Conservation (phyloP, 2,888 invertebrate genomes). For the Acanthosepion esculentum region DNA sequence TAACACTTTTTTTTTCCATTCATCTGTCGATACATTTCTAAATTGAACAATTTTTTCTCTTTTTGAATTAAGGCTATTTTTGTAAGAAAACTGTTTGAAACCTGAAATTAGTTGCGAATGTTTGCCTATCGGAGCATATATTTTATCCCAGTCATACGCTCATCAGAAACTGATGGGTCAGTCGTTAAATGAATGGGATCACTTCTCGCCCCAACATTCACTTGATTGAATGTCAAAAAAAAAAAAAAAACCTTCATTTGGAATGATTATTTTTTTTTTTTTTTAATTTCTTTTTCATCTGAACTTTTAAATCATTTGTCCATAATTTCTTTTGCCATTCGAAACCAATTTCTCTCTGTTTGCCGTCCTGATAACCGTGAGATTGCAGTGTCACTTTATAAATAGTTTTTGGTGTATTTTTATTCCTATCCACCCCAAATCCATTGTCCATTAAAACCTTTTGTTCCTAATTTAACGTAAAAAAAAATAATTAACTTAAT, state of each 20-base stretch:
- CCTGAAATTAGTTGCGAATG: background rate
- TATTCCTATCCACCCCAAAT: background rate
- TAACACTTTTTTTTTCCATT: background rate
- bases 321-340: background rate
- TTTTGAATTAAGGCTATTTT: background rate
- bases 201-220: background rate
- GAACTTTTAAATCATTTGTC: background rate
- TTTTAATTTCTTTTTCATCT: background rate
- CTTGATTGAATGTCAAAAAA: background rate
- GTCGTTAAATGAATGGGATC: background rate
- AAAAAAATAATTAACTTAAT: constrained; percentile 3
- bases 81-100: background rate
- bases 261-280: background rate
- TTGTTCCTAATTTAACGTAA: background rate
- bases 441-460: background rate
- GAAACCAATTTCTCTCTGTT: background rate
- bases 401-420: background rate
- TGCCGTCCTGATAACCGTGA: background rate
- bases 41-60: background rate
- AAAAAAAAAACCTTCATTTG: background rate
- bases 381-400: constrained; percentile 8
- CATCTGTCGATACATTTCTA: background rate
- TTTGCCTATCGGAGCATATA: background rate
- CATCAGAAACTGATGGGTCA: background rate
- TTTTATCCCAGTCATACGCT: background rate